Base-by-base conservation (phyloP, 92 coral and sea anemone genomes). In the Porites divaricata region DNA sequence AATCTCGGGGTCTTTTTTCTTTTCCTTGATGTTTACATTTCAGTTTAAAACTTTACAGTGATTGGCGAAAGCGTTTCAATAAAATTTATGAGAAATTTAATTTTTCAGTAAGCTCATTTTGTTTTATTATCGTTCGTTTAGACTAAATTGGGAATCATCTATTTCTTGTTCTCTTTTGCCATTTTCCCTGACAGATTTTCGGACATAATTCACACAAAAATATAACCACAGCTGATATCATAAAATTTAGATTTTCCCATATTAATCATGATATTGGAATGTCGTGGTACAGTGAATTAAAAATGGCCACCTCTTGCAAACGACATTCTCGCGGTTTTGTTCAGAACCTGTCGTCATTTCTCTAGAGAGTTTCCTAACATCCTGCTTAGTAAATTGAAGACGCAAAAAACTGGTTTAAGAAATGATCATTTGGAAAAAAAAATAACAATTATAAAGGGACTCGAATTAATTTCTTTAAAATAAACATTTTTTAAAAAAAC, bases 261-360 rank as follows among this genome's bases (percentile, higher is more conserved):
- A 67, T 57, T 80, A 67, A 14, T 80, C 75, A 53, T 45, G 16
- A 80, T 80, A 80, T 80, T 80, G 85, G 76, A 80, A 80, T 70
- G 85, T 80, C 76, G 85, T 26, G 67, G 75, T 26, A 53, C 41
- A n/a, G 62, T 73, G 19, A 54, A 73, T 51, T 73, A 22, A 52
- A 35, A 73, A 9, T 20, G 13, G n/a, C 23, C 76, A 57, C 82
- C 51, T 26, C 65, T 21, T n/a, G 11, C 48, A 49, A 53, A 78
- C 45, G 71, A 24, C 49, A 78, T 69, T 26, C 70, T 69, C 76
- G 85, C 35, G 85, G 85, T 80, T 80, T 80, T 57, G 57, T 70
- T 72, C 41, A 48, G 76, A 28, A 69, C 56, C 57, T 80, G 68
- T 80, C 76, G 45, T 35, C 45, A 35, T 35, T 69, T 11, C 67